phyloP scores from a whole-genome alignment of 2,797 vertebrate species.

The Chelidonichthys spinosus region DNA sequence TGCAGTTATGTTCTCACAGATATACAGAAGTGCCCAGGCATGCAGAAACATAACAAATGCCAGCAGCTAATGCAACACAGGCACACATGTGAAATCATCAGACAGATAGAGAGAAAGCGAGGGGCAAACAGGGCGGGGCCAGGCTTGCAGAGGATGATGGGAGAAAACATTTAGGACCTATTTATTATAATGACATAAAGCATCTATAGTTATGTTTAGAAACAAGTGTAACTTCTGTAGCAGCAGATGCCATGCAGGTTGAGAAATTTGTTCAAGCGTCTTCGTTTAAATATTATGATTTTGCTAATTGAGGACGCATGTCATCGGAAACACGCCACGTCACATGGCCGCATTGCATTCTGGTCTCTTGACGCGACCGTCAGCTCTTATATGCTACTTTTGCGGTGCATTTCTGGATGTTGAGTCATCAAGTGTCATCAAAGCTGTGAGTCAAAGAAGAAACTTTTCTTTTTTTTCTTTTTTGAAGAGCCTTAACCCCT shows the following conservation, averaged over 20 bases:
- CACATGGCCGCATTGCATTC: constrained; percentile 14
- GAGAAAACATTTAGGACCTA: constrained; percentile 29
- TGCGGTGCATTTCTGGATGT: constrained; percentile 12
- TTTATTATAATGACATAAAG: constrained; percentile 21
- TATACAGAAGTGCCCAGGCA: constrained; percentile 39
- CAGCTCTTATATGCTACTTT: constrained; percentile 21
- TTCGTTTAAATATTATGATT: background rate
- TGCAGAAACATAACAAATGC: constrained; percentile 45
- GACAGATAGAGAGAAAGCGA: constrained; percentile 7
- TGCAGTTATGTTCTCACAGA: constrained; percentile 29
- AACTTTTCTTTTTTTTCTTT: background rate
- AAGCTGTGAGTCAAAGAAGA: constrained; percentile 18
- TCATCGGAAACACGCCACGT: constrained; percentile 22
- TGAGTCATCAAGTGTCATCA: constrained; percentile 32
- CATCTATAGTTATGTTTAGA: constrained; percentile 27
- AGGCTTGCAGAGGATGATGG: background rate
- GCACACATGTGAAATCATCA: constrained; percentile 20
- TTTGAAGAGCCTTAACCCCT: constrained; percentile 1
- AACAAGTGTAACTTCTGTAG: background rate
- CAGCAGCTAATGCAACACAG: constrained; percentile 37
- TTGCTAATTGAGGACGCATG: background rate
- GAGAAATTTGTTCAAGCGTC: background rate
- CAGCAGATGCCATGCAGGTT: constrained; percentile 11
- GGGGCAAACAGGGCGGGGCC: background rate
- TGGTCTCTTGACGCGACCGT: constrained; percentile 43